A percentile compares a stretch with the other conserved stretches of the same genome.
phyloP scores from a whole-genome alignment of 64 coral and sea anemone genomes.

The Porites australiensis region DNA sequence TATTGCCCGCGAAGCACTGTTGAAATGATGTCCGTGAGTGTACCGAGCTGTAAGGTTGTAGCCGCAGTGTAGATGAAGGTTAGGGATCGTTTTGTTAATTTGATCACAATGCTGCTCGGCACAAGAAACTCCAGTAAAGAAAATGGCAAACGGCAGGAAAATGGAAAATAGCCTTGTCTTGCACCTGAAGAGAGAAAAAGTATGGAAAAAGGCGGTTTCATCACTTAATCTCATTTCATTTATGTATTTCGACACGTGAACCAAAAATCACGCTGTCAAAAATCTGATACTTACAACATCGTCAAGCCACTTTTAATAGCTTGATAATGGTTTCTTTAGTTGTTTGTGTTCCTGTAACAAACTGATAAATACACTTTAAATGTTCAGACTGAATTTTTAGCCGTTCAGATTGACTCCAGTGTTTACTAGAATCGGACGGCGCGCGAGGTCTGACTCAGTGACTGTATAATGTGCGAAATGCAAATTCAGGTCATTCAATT shows the following conservation, averaged over 20 bases:
- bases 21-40: not conserved
- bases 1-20: not conserved
- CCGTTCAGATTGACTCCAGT: not conserved
- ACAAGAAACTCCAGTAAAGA: not conserved
- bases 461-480: not conserved
- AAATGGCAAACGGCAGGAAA: not conserved
- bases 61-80: slow-evolving; percentile 22
- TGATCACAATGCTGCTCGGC: not conserved
- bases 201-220: not conserved
- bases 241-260: too few relatives aligned
- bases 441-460: not conserved
- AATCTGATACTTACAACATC: too few relatives aligned
- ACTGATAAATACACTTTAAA: not conserved
- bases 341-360: not conserved
- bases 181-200: slow-evolving; percentile 12
- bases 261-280: too few relatives aligned
- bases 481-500: slow-evolving; percentile 30
- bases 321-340: not conserved
- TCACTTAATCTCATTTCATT: too few relatives aligned
- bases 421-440: not conserved
- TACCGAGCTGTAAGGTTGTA: slow-evolving; percentile 9
- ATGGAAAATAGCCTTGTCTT: not conserved
- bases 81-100: slow-evolving; percentile 3
- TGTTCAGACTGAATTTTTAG: not conserved
- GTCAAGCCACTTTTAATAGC: not conserved